Conservation (phyloP, 2,797 vertebrate species). For the Acanthopagrus latus region DNA sequence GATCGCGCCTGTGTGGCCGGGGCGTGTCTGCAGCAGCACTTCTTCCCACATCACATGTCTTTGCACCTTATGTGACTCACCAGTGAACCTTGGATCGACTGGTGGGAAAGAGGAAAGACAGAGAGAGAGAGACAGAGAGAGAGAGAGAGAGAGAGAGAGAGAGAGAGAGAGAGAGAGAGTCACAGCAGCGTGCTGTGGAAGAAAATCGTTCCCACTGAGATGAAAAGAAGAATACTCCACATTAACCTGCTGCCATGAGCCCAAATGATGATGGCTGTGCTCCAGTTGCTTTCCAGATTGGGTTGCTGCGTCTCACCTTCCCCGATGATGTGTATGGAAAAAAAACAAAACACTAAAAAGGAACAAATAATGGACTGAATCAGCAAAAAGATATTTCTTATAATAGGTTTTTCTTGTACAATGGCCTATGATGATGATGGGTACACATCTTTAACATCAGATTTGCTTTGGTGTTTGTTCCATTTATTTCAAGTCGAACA, state of each 20-base stretch:
- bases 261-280: conserved; percentile 20
- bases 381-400: neutral
- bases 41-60: conserved; percentile 40
- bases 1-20: conserved; percentile 2
- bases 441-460: neutral
- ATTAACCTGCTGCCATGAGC: conserved; percentile 55
- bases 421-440: neutral
- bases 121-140: conserved; percentile 4
- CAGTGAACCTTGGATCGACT: conserved; percentile 62
- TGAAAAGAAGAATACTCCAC: conserved; percentile 55
- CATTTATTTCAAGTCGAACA: neutral
- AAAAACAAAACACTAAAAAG: neutral
- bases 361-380: neutral
- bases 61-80: conserved; percentile 61
- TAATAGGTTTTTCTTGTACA: neutral
- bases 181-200: conserved; percentile 38
- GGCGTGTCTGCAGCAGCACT: conserved; percentile 35
- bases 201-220: conserved; percentile 39
- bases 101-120: conserved; percentile 39
- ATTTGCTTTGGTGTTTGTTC: too few relatives aligned
- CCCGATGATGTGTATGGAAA: neutral
- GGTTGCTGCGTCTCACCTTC: neutral
- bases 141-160: conserved; percentile 16
- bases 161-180: conserved; percentile 18
- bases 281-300: neutral